These are phyloP conservation scores for Himalopsyche phryganea DNA, from an alignment of 1,140 invertebrate genomes.

Conservation along the genomic window DNA sequence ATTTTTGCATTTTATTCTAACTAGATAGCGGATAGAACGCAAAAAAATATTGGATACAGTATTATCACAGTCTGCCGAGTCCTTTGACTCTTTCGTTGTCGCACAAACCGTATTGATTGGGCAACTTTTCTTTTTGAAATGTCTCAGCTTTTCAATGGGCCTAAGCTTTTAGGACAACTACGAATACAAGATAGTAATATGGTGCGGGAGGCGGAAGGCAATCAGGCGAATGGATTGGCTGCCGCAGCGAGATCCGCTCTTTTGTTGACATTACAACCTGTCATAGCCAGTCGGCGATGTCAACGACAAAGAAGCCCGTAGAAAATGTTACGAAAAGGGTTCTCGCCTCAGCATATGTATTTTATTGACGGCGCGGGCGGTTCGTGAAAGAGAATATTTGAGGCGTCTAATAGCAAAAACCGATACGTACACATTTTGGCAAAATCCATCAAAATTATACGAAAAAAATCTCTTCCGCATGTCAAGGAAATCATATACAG, in stretches of 20 bases:
- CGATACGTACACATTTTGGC: no score
- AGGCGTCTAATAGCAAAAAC: no score
- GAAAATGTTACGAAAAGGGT: constrained; percentile 30
- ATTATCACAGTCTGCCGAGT: no score
- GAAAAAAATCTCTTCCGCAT: no score
- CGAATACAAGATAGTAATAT: constrained; percentile 4
- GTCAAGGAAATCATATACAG: no score
- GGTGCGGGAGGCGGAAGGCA: constrained; percentile 19
- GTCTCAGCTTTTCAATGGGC: constrained; percentile 23
- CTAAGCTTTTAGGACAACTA: constrained; percentile 25
- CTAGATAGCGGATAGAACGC: no score
- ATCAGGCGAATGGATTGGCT: constrained; percentile 31
- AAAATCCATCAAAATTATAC: no score
- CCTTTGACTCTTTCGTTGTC: no score
- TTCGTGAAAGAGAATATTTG: background rate
- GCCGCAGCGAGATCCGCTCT: constrained; percentile 25
- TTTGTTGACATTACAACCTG: constrained; percentile 33
- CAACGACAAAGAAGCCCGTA: constrained; percentile 27
- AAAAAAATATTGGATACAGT: no score
- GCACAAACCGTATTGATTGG: constrained; percentile 20
- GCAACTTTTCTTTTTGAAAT: constrained; percentile 18
- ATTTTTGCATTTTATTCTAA: no score
- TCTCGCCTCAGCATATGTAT: constrained; percentile 21
- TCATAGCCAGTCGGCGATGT: constrained; percentile 30
- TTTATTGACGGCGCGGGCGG: constrained; percentile 15